Base-by-base conservation (phyloP, 2,797 vertebrate species). In the Aulostomus chinensis region DNA sequence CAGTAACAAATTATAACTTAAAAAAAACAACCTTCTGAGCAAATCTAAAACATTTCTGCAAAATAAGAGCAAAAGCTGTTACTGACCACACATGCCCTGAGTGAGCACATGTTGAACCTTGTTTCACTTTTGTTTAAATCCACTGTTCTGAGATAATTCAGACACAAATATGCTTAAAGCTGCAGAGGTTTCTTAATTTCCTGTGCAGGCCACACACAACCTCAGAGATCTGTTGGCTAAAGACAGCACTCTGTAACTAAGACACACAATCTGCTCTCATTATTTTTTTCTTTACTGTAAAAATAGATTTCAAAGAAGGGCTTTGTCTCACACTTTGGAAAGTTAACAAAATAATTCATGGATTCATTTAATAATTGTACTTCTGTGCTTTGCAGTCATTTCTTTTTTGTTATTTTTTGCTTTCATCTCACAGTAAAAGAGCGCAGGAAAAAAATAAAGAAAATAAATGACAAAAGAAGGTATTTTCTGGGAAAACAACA, bases 151-250 rank as follows among this genome's bases (percentile, higher is more conserved):
- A 87, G 84, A 83, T 89, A 88, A 90, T 88, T 86, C 79, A 64
- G 83, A 88, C 84, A 84, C 82, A 92, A 90, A 92, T 91, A 90
- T 88, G 81, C 88, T 89, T 76, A 84, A 86, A 89, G 86, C 86
- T 89, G 72, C 71, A 32, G 85, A 91, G 87, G 90, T 89, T 90
- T 91, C 84, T 91, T 91, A 88, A 91, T 92, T 92, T 91, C 90
- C 91, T 92, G 91, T 91, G 80, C 31, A 69, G 89, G 85, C 88
- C 90, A 91, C 90, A 91, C 89, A 82, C 86, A 81, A 82, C 72
- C 76, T 39, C 73, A 61, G 61, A 83, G 76, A 75, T 78, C 61
- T 70, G 47, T 58, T 60, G 66, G 76, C 78, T 77, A 53, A 35
- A 55, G 49, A 61, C 68, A 32, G 56, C 34, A 34, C 68, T 67